A percentile compares a stretch with the other conserved stretches of the same genome.
These are phyloP conservation scores for Sinocyclocheilus maitianheensis DNA, from an alignment of 2,113 vertebrate species.

Conservation along the genomic window DNA sequence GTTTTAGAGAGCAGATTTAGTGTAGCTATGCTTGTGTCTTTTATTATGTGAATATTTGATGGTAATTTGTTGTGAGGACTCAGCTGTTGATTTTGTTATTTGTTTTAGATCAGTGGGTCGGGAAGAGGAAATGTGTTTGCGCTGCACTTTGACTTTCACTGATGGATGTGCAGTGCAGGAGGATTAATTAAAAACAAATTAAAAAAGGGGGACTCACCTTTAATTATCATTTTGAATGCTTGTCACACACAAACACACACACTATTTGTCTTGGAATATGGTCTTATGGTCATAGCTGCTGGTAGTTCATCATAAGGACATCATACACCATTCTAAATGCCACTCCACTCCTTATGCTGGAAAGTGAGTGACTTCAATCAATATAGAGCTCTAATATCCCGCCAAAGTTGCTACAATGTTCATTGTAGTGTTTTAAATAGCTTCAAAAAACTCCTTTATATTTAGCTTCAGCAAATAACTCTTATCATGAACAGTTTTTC, in stretches of 20 bases:
- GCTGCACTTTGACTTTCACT: conserved; percentile 37
- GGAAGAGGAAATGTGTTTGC: conserved; percentile 44
- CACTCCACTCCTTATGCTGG: not conserved
- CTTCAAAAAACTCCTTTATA: not conserved
- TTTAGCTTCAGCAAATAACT: not conserved
- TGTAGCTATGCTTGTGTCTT: conserved; percentile 29
- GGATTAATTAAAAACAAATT: conserved; percentile 55
- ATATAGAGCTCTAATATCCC: not conserved
- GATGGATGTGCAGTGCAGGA: conserved; percentile 26
- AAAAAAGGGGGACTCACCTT: conserved; percentile 35
- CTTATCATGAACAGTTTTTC: not conserved
- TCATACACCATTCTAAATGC: not conserved
- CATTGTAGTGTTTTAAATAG: conserved; percentile 8
- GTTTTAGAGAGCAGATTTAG: conserved; percentile 35
- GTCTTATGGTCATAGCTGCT: not conserved
- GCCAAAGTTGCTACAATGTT: not conserved
- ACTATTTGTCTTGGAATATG: not conserved
- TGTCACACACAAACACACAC: not conserved
- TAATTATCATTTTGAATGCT: conserved; percentile 5
- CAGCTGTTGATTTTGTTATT: conserved; percentile 58
- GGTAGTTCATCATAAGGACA: not conserved
- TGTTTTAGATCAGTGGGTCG: conserved; percentile 56
- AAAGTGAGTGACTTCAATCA: not conserved
- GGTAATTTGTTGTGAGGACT: conserved; percentile 34
- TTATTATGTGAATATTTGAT: conserved; percentile 40